Conservation (phyloP, 2,797 vertebrate genomes). For the Lepus townsendii region DNA sequence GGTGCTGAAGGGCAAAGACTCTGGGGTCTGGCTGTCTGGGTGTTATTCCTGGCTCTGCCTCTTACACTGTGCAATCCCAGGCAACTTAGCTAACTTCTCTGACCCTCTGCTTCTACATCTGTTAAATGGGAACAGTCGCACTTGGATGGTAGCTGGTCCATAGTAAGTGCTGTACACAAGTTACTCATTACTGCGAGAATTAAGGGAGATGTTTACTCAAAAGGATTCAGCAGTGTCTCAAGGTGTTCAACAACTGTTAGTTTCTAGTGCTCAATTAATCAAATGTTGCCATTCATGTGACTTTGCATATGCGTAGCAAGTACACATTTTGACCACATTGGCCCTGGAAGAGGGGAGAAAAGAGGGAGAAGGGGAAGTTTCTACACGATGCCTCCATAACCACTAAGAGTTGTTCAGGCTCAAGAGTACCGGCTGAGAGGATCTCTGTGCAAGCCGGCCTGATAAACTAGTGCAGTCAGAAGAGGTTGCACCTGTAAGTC, state of each 20-base stretch:
- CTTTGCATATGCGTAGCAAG: neutral
- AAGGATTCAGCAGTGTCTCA: neutral
- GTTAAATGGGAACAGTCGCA: neutral
- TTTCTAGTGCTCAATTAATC: neutral
- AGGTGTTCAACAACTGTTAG: neutral
- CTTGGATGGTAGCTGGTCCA: neutral
- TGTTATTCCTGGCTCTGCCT: neutral
- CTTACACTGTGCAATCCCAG: neutral
- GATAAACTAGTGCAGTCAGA: neutral
- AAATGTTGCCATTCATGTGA: neutral
- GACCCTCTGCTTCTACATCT: conserved; percentile 5
- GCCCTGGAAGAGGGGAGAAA: neutral
- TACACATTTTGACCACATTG: neutral
- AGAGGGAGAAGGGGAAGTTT: neutral
- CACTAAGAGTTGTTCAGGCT: neutral
- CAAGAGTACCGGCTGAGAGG: neutral
- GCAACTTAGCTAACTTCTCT: neutral
- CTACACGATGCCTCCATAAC: too few relatives aligned
- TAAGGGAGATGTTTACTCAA: neutral
- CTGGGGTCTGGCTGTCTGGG: neutral
- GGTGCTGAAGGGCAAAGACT: too few relatives aligned
- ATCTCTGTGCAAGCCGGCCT: neutral
- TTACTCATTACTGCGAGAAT: neutral
- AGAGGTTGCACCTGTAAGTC: neutral
- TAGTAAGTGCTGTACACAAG: neutral